Percentiles rank a stretch among this genome's conserved stretches.
Evolutionary conservation across 2,113 vertebrate genomes (phyloP).

Genomic region (Tetrao urogallus): DNA sequence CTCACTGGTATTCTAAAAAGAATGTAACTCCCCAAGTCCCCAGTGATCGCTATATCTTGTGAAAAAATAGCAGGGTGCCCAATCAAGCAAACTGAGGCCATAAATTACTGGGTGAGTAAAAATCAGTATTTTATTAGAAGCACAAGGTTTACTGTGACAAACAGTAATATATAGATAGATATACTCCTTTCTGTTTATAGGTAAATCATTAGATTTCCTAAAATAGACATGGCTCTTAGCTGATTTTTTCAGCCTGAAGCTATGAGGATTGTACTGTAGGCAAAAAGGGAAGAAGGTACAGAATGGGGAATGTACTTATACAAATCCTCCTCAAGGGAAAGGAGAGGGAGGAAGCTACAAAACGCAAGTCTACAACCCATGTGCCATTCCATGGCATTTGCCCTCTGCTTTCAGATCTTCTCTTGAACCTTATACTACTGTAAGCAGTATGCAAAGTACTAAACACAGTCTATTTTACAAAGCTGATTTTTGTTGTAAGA

Average conservation of each 20-base stretch:
- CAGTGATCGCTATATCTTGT: neutral
- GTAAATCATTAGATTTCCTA: slow-evolving; percentile 41
- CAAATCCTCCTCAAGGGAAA: neutral
- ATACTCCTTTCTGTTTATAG: neutral
- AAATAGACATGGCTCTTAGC: slow-evolving; percentile 7
- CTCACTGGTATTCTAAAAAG: neutral
- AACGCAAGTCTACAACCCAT: neutral
- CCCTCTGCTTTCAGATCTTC: neutral
- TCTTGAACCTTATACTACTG: neutral
- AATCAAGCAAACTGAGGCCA: neutral
- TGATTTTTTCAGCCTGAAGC: neutral
- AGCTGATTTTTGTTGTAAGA: neutral
- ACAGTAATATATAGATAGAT: neutral
- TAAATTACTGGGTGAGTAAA: slow-evolving; percentile 9
- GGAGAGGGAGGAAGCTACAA: neutral
- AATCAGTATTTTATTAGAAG: slow-evolving; percentile 44
- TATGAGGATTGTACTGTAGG: neutral
- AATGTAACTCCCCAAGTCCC: neutral
- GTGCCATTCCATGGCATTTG: neutral
- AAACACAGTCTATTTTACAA: neutral
- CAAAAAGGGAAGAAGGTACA: neutral
- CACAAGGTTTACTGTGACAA: neutral
- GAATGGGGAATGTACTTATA: neutral
- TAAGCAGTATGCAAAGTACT: neutral
- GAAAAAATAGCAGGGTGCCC: neutral